phyloP scores from a whole-genome alignment of 2,113 vertebrate species.

The Spea multiplicata region DNA sequence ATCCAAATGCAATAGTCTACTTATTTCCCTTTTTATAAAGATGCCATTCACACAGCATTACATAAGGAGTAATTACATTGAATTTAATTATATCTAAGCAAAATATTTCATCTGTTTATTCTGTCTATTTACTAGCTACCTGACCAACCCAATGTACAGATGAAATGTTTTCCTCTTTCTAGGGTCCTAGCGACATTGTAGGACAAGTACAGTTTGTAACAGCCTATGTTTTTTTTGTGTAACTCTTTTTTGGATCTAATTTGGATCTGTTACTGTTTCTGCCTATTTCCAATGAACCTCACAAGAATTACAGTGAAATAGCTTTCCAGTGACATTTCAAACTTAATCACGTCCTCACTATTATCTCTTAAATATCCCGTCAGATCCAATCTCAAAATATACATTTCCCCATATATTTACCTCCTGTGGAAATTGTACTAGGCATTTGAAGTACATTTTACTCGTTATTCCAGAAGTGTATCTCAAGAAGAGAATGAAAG shows the following conservation, averaged over 20 bases:
- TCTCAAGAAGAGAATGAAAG: background rate
- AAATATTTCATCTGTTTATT: no score
- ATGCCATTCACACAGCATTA: no score
- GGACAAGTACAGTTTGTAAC: no score
- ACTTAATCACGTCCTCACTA: conserved; percentile 8
- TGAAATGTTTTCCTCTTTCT: no score
- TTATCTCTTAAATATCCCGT: background rate
- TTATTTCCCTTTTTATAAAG: no score
- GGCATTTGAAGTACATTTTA: conserved; percentile 1
- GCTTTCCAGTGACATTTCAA: background rate
- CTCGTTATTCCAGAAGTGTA: background rate
- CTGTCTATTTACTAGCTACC: no score
- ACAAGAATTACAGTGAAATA: background rate
- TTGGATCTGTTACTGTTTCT: background rate
- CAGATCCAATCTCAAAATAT: background rate
- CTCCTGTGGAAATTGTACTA: background rate
- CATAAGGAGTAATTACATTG: no score
- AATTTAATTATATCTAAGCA: no score
- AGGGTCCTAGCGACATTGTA: no score
- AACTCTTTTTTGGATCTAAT: background rate
- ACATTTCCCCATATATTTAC: background rate
- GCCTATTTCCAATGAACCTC: background rate
- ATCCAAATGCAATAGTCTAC: no score
- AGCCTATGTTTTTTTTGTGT: background rate
- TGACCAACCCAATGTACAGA: no score